Evolutionary conservation across 1,140 invertebrate genomes (phyloP), one percentile per base, ranked within the genome.

Genomic region (Lepidurus couesii): DNA sequence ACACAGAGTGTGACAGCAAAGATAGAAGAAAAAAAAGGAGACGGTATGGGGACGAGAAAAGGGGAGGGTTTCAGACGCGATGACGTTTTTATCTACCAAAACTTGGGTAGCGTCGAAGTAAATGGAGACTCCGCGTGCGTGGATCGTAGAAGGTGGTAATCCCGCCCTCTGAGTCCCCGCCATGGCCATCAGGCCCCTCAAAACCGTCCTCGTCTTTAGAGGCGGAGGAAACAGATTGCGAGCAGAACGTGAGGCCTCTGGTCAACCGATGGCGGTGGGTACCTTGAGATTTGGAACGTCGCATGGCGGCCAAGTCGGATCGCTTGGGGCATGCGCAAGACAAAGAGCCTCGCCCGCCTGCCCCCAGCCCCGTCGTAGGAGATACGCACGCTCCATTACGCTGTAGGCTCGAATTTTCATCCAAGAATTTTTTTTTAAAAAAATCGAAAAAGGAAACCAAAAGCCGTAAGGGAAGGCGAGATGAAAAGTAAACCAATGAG

Each of bases 101-200:
- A 91, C 92, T 93, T 91, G 91, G 92, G 92, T 93, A 94, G 89
- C 93, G 92, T 88, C 92, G 90, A 87, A 92, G 91, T 87, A 89
- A 88, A 84, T 90, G 89, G 86, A 91, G 88, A 86, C 88, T 90
- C 85, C 89, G 87, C 84, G 84, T 81, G 82, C 80, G 80, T 80
- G 79, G 77, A 80, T 81, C 78, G 79, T 78, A 47, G 84, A 81
- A 85, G 84, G 84, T 84, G 80, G 81, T 81, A 81, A 81, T 81
- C 80, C 79, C 81, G 79, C 81, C 79, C 76, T 77, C 79, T 77
- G 80, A 80, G 78, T 74, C 81, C 44, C 79, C 80, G 77, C 81
- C 77, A 74, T 78, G 76, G 75, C 80, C 79, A 44, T 78, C 74
- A 53, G 44, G 47, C 43, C 78, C 74, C 75, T 80, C 75, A 76